Conservation (phyloP, 2,888 invertebrate species). For the Drosophila anomalata region DNA sequence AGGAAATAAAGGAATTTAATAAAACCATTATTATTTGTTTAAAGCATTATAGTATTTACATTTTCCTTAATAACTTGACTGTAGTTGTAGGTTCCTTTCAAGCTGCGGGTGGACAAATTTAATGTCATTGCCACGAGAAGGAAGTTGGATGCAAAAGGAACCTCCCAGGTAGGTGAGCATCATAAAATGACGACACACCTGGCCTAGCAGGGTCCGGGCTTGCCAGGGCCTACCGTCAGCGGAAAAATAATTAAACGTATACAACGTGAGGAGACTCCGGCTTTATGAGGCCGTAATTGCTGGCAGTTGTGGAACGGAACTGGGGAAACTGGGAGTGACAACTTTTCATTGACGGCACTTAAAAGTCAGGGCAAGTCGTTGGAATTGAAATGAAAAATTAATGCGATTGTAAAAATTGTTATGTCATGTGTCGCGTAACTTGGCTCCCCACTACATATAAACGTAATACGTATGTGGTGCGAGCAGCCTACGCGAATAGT, state of each 20-base stretch:
- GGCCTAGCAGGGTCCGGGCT: constrained; percentile 16
- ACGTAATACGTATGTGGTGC: constrained; percentile 20
- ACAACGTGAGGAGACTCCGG: constrained; percentile 36
- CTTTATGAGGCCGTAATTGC: constrained; percentile 59
- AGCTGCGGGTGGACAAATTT: constrained; percentile 6
- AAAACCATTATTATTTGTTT: neutral
- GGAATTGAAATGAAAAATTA: constrained; percentile 76
- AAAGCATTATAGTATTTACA: neutral
- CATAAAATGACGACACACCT: constrained; percentile 37
- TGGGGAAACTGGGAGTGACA: constrained; percentile 17
- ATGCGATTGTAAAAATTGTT: constrained; percentile 74
- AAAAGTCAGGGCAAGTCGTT: constrained; percentile 52
- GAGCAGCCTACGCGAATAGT: constrained; percentile 41
- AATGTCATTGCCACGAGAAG: constrained; percentile 28
- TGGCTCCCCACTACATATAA: constrained; percentile 32
- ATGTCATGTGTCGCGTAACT: constrained; percentile 62
- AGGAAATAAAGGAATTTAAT: no score
- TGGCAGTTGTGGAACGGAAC: constrained; percentile 9
- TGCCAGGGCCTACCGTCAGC: constrained; percentile 36
- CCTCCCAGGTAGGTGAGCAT: constrained; percentile 4
- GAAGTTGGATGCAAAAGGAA: constrained; percentile 9
- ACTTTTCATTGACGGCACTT: constrained; percentile 66
- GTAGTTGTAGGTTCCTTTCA: constrained; percentile 16
- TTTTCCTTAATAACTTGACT: constrained; percentile 2
- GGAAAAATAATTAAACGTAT: constrained; percentile 72